Percentiles rank a stretch among this genome's conserved stretches.
These are phyloP conservation scores for Halichoeres trimaculatus DNA, from an alignment of 2,113 vertebrate genomes.

Conservation along the genomic window DNA sequence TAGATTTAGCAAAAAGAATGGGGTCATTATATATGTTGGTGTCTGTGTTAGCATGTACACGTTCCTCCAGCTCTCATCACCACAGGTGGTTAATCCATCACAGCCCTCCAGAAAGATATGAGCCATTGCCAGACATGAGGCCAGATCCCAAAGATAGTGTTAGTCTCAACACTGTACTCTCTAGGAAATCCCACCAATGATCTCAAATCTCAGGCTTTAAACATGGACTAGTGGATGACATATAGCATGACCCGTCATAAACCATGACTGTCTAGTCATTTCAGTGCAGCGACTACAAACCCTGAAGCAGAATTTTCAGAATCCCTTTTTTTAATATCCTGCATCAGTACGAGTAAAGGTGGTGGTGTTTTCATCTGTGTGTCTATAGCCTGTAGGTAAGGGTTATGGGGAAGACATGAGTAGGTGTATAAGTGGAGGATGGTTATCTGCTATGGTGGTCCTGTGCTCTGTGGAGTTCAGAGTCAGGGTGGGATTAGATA, in stretches of 20 bases:
- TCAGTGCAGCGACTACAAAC: neutral
- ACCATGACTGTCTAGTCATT: conserved; percentile 22
- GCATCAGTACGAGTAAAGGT: conserved; percentile 27
- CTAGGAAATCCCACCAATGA: conserved; percentile 54
- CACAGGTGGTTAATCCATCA: conserved; percentile 78
- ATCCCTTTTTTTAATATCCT: conserved; percentile 40
- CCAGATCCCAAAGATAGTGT: conserved; percentile 59
- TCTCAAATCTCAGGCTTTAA: conserved; percentile 52
- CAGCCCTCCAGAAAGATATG: conserved; percentile 43
- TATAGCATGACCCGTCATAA: conserved; percentile 11
- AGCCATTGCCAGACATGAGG: conserved; percentile 59
- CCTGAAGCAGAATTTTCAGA: conserved; percentile 1
- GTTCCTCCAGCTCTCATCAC: conserved; percentile 29
- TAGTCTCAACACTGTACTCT: conserved; percentile 58
- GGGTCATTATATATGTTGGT: conserved; percentile 33
- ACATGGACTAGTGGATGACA: conserved; percentile 27
- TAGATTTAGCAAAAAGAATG: conserved; percentile 66
- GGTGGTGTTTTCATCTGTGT: conserved; percentile 19
- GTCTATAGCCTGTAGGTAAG: conserved; percentile 21
- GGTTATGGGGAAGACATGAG: conserved; percentile 63
- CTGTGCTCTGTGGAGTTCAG: conserved; percentile 31
- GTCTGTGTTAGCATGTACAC: conserved; percentile 16
- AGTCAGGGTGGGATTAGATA: conserved; percentile 16
- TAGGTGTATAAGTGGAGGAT: conserved; percentile 3
- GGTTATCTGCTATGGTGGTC: conserved; percentile 58